Evolutionary conservation across 2,888 invertebrate genomes (phyloP), one percentile per base, ranked within the genome.

Genomic region (Agrotis puta): DNA sequence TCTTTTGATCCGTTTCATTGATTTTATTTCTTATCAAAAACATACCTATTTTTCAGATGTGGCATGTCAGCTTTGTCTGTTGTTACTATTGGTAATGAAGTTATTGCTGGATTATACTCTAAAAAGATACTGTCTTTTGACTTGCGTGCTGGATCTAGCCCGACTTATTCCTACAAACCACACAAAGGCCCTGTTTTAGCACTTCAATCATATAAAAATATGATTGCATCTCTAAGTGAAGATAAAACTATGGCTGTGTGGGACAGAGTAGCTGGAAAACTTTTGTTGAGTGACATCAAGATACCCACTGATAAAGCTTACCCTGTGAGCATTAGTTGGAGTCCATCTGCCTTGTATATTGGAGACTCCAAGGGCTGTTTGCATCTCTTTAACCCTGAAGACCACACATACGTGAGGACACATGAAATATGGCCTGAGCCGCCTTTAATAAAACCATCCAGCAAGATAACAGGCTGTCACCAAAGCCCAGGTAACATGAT

Each of bases 181-280:
- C 97, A 97, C 84, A 94, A 90, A 82, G 95, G 96, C 7, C 96
- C 97, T 24, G 96, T 97, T 2, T 89, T 97, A 77, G 94, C 91
- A 56, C 87, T 95, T 18, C 89, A 92, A 64, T 87, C 90, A 70
- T 88, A 88, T 74, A 90, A 93, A n/a, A 92, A 96, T 77, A 94
- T 96, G 86, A 91, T 97, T 73, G 94, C 97, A 50, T 97, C 97
- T 24, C 94, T 97, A 2, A 97, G 97, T 80, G 97, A 97, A 83
- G 97, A 97, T 78, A 96, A 93, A 88, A 96, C 96, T 5, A 91
- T 97, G 76, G 95, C 96, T 45, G 88, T 97, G 50, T 97, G 95
- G 94, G 97, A 97, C 86, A 94, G 93, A 87, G 94, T 95, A 63
- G 96, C 96, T 50, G 94, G 96, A 24, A 94, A 94, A 87, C 87